A percentile compares a stretch with the other conserved stretches of the same genome.
Conservation (phyloP, 2,797 vertebrate genomes). For the Rachycentron canadum region DNA sequence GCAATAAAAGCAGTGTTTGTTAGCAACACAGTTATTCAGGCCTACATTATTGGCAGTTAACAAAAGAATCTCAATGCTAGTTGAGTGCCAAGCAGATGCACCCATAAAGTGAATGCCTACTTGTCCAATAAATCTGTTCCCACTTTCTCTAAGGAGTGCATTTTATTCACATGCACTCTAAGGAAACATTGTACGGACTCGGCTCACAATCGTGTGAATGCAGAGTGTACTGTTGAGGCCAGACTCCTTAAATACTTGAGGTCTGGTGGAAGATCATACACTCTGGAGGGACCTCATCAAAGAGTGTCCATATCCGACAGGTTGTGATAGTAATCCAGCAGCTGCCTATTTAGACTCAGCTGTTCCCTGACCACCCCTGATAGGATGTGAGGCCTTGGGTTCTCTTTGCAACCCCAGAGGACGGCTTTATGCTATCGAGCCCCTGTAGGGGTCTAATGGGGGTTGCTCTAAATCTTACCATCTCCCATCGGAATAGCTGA, state of each 20-base stretch:
- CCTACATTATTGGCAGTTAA: conserved; percentile 29
- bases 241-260: conserved; percentile 43
- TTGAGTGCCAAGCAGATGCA: conserved; percentile 46
- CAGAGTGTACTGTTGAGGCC: conserved; percentile 29
- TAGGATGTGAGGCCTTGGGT: conserved; percentile 29
- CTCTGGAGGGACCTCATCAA: conserved; percentile 36
- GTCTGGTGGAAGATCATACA: conserved; percentile 39
- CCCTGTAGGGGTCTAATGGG: conserved; percentile 12
- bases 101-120: conserved; percentile 44
- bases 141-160: conserved; percentile 35
- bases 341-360: conserved; percentile 64
- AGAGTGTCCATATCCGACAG: conserved; percentile 32
- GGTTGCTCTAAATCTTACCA: conserved; percentile 51
- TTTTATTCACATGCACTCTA: conserved; percentile 34
- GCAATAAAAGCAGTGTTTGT: conserved; percentile 24
- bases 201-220: conserved; percentile 25
- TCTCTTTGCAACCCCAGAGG: conserved; percentile 35
- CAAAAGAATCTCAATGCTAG: conserved; percentile 37
- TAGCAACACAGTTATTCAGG: conserved; percentile 17
- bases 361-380: conserved; percentile 32
- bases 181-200: conserved; percentile 20
- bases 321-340: conserved; percentile 57
- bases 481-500: conserved; percentile 57
- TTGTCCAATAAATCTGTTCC: conserved; percentile 60
- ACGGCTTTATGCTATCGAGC: conserved; percentile 18